Conservation (phyloP, 2,888 invertebrate species). For the Rhodophaea formosa region DNA sequence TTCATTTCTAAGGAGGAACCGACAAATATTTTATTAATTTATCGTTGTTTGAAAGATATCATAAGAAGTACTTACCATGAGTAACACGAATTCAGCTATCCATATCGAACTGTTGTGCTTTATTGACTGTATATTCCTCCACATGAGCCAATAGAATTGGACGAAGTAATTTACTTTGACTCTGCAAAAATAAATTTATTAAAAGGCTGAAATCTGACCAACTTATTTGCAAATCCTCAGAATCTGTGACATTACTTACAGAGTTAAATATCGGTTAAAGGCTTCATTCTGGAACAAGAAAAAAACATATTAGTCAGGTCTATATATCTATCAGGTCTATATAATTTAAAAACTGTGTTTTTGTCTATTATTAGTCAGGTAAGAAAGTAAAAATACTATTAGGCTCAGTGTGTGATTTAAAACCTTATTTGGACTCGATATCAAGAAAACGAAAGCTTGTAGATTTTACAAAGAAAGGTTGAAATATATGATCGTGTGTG, state of each 20-base stretch:
- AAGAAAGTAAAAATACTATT: too few species aligned
- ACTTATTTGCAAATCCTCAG: not conserved
- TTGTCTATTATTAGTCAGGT: too few species aligned
- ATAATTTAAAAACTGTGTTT: too few species aligned
- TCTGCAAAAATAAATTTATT: conserved; percentile 53
- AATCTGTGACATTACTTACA: conserved; percentile 59
- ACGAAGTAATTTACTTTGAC: conserved; percentile 81
- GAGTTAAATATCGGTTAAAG: conserved; percentile 73
- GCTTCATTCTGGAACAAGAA: conserved; percentile 71
- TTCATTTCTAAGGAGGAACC: too few species aligned
- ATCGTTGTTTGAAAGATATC: not conserved
- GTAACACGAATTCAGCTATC: conserved; percentile 80
- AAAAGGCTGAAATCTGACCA: too few species aligned
- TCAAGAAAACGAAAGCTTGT: too few species aligned
- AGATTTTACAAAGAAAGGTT: too few species aligned
- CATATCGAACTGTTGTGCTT: conserved; percentile 84
- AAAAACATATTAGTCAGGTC: conserved; percentile 17
- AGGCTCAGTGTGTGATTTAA: too few species aligned
- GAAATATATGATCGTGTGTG: too few species aligned
- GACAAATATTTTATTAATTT: too few species aligned
- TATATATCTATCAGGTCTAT: too few species aligned
- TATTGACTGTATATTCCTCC: conserved; percentile 84
- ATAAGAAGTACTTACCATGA: conserved; percentile 74
- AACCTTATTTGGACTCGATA: too few species aligned
- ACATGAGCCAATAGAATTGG: conserved; percentile 86